These are phyloP conservation scores for Oikopleura dioica DNA, from an alignment of 23 tunicate species.

Conservation along the genomic window DNA sequence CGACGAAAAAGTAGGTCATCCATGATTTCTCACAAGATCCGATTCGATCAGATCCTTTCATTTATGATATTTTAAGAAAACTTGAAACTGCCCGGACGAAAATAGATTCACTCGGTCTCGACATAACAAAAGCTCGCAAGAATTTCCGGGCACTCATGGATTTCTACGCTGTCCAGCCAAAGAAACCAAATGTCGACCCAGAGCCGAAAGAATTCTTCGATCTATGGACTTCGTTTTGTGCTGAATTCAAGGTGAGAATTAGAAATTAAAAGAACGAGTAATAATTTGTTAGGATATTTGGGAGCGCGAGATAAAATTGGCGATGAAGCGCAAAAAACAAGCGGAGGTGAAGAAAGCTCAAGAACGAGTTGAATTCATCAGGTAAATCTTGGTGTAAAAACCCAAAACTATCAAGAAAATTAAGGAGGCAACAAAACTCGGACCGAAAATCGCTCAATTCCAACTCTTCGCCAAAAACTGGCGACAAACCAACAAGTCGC, in stretches of 20 bases:
- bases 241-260: neutral
- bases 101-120: neutral
- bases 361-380: neutral
- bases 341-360: neutral
- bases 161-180: neutral
- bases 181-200: neutral
- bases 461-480: neutral
- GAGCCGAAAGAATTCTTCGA: neutral
- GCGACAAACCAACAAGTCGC: neutral
- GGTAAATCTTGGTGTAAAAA: too few species aligned
- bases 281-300: too few species aligned
- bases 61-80: neutral
- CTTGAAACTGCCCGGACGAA: neutral
- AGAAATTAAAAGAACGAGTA: too few species aligned
- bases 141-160: neutral
- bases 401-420: too few species aligned
- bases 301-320: neutral
- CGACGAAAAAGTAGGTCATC: neutral
- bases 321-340: neutral
- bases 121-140: neutral
- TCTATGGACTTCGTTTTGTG: neutral
- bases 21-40: too few species aligned
- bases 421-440: neutral
- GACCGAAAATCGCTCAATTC: neutral
- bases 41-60: too few species aligned